phyloP scores from a whole-genome alignment of 2,888 invertebrate species.

The Lysandra coridon region DNA sequence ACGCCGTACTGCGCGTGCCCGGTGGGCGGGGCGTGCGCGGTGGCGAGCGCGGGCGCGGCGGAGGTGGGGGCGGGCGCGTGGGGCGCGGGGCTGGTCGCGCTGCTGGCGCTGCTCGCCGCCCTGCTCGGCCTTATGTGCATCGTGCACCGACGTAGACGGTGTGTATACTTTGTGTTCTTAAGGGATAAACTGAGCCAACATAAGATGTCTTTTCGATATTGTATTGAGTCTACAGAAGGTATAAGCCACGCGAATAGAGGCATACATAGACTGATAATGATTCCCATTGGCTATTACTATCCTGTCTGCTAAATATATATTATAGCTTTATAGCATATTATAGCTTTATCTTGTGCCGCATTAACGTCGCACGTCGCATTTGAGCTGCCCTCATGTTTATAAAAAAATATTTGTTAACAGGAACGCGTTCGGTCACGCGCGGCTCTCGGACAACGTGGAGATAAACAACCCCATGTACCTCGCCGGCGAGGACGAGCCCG shows the following conservation, averaged over 20 bases:
- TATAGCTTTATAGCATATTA: no score
- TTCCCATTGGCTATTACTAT: no score
- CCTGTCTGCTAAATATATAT: no score
- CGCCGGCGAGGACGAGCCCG: slow-evolving; percentile 84
- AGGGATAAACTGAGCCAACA: no score
- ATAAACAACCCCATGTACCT: slow-evolving; percentile 93
- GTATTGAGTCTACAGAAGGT: no score
- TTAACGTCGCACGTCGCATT: neutral
- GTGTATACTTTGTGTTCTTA: slow-evolving; percentile 43
- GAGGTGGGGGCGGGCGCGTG: slow-evolving; percentile 46
- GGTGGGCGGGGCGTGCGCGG: slow-evolving; percentile 50
- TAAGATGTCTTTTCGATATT: no score
- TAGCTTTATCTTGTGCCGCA: no score
- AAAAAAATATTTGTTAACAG: slow-evolving; percentile 51
- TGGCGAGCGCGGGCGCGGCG: slow-evolving; percentile 37
- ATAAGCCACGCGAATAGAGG: no score
- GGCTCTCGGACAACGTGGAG: slow-evolving; percentile 91
- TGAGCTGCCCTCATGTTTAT: neutral
- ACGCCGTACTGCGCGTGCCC: slow-evolving; percentile 62
- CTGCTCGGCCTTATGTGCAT: slow-evolving; percentile 54
- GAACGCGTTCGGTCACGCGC: slow-evolving; percentile 87
- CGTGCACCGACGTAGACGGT: slow-evolving; percentile 65
- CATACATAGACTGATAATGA: no score
- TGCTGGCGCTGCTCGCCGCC: slow-evolving; percentile 52
- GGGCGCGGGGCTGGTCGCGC: slow-evolving; percentile 53